Base-by-base conservation (phyloP, 2,888 invertebrate species). In the Drosophila rubida region DNA sequence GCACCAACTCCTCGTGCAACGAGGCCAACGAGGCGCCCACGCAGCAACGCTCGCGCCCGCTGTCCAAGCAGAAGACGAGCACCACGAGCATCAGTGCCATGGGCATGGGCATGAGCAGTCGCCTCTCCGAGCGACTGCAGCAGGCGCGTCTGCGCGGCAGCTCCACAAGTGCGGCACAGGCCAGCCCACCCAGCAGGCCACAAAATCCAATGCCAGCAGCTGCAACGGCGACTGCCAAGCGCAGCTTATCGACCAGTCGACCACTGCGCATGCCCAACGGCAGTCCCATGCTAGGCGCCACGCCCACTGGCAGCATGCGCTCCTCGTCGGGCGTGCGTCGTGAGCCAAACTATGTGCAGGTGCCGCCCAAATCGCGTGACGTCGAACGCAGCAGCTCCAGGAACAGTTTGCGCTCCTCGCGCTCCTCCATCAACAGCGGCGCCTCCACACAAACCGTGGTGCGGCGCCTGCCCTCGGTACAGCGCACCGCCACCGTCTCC, bases 361-460 rank as follows among this genome's bases (percentile, higher is more conserved):
- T 55, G 8, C 32, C 55, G 11, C 44, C 69, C 13, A 76, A 66
- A 69, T 14, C 91, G 49, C 92, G 94, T 65, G 93, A 94, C 75
- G 96, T 96, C 0, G 96, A 96, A 85, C 93, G 96, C 37, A 96
- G 96, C 4, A 94, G 95, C 13, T 97, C 97, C 0, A 93, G 96
- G 37, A 95, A 96, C 41, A 96, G 96, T 55, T 92, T 97, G 13
- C 94, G 96, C 22, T 96, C 97, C 87, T 97, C 97, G 0, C 93
- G 96, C 25, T 96, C 96, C 85, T 97, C 97, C 0, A 92, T 97
- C 54, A 96, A 96, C 88, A 97, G 96, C 90, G 95, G 96, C 2
- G 95, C 95, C 0, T 95, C 95, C 1, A 94, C 95, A 0, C 95
- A 95, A 55, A 97, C 97, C 0, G 96, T 97, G 0, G 96, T 97